Evolutionary conservation across 1,140 invertebrate species (phyloP).

Genomic region (Scaptomyza graminum): DNA sequence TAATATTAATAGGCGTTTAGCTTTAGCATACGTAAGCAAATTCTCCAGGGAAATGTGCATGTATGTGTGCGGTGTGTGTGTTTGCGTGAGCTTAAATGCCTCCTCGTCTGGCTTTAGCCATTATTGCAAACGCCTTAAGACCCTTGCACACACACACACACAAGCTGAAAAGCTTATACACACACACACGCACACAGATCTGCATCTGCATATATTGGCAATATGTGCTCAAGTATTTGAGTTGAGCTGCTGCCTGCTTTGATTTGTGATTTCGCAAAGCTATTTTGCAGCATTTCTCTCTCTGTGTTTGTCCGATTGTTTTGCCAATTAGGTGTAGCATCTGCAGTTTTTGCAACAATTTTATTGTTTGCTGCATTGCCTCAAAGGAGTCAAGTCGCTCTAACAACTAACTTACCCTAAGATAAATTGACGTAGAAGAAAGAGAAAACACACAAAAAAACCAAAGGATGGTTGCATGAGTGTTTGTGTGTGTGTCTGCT

Average conservation of each 20-base stretch:
- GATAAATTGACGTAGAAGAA: neutral
- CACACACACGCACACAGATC: slow-evolving; percentile 18
- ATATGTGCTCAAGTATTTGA: neutral
- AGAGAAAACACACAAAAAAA: neutral
- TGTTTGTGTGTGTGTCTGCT: neutral
- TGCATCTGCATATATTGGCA: neutral
- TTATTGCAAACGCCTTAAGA: slow-evolving; percentile 65
- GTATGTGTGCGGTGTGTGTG: no score
- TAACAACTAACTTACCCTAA: neutral
- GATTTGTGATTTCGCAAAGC: neutral
- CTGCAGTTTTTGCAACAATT: neutral
- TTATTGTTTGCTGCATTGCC: neutral
- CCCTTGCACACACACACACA: slow-evolving; percentile 26
- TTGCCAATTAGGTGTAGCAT: slow-evolving; percentile 1
- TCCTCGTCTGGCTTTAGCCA: slow-evolving; percentile 37
- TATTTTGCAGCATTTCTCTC: neutral
- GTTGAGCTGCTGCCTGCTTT: neutral
- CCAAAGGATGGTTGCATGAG: slow-evolving; percentile 10
- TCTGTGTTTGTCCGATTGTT: neutral
- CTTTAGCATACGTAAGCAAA: slow-evolving; percentile 53
- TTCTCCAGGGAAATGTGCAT: slow-evolving; percentile 30
- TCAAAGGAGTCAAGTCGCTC: no score
- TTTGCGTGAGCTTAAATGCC: slow-evolving; percentile 6
- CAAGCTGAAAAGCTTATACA: slow-evolving; percentile 8
- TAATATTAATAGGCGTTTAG: slow-evolving; percentile 72